Base-by-base conservation (phyloP, 1,140 invertebrate genomes). In the Notospermus geniculatus region DNA sequence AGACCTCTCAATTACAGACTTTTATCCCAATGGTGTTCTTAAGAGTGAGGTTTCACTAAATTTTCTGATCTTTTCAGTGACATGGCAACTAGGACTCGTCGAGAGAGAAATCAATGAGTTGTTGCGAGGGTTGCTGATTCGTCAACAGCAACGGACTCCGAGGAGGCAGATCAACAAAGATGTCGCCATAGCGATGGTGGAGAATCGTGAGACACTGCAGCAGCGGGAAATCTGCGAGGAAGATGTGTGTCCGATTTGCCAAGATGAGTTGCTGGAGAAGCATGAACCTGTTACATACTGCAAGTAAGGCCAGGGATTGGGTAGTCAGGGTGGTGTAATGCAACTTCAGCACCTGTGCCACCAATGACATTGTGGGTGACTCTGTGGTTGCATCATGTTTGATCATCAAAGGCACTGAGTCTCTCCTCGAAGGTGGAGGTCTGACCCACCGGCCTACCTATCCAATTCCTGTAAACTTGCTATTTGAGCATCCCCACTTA, bases 191-290 rank as follows among this genome's bases (percentile, higher is more conserved):
- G 11, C 1, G 56, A 61, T 39, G 70, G 71, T 67, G 71, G 73
- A 27, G 59, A 68, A 25, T 57, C 66, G n/a, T 4, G 19, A 50
- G 23, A 54, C 67, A 7, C 67, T 78, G 29, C 60, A 72, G 46
- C 81, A 82, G 62, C 67, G 78, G 67, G 71, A 76, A 22, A 80
- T 82, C 52, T 63, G 60, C 22, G 69, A 76, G 19, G 78, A 79
- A 50, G 80, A 82, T 70, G 72, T 78, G 7, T 82, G 81, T 62
- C 81, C 81, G 7, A 82, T 82, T 7, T 82, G 81, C 68, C 78
- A 80, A 57, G 81, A 82, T 36, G 80, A 82, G 55, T 68, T 82
- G 9, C 56, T 81, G n/a, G 60, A 58, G n/a, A 80, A 76, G 59
- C 73, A 73, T 36, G 62, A 74, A 32, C 78, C 78, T 56, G 78